phyloP scores from a whole-genome alignment of 2,113 vertebrate species.

The Glaucomys volans region DNA sequence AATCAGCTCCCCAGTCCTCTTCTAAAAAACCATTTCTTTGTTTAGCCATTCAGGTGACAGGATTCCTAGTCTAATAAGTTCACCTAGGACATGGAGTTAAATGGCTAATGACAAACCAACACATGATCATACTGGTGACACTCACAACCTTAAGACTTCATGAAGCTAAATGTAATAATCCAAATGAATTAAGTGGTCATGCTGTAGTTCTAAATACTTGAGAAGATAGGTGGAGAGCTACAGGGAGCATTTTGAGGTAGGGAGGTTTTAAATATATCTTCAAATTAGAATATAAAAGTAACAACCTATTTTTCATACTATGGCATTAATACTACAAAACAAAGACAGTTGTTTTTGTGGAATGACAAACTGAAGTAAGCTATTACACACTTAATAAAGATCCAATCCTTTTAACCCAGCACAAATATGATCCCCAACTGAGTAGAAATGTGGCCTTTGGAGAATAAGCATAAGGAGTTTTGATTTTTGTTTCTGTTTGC shows the following conservation, averaged over 20 bases:
- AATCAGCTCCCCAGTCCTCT: neutral
- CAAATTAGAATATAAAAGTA: neutral
- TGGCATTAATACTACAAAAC: neutral
- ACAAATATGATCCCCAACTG: neutral
- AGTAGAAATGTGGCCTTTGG: neutral
- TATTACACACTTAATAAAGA: constrained; percentile 59
- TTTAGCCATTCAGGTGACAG: neutral
- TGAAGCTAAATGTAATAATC: constrained; percentile 36
- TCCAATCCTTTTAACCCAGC: neutral
- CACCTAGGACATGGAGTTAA: neutral
- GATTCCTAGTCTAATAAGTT: neutral
- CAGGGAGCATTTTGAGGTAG: neutral
- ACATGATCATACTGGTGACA: neutral
- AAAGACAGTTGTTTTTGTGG: neutral
- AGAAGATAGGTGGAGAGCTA: neutral
- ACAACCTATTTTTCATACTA: constrained; percentile 36
- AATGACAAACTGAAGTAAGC: constrained; percentile 20
- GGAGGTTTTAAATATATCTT: neutral
- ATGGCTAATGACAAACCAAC: neutral
- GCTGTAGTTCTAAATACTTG: neutral
- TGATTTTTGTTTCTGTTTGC: neutral
- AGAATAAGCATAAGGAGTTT: neutral
- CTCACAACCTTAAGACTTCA: constrained; percentile 20
- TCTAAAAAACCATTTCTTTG: neutral
- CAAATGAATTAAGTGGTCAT: neutral